Evolutionary conservation across 53 echinoderm and acorn worm species (phyloP).

Genomic region (Stichopus horrens): DNA sequence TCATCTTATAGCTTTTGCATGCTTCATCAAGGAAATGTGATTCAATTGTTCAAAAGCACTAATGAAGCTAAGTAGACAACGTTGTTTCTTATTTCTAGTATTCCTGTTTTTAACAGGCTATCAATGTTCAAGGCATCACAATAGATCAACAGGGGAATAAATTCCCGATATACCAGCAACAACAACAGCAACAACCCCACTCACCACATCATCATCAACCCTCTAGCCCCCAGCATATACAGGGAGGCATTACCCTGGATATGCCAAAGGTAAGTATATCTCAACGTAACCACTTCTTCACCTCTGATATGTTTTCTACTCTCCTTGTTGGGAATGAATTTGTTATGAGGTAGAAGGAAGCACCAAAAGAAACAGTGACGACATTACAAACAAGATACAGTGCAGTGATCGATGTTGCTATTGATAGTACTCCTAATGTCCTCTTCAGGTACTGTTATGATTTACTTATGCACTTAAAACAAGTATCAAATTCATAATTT

Average conservation of each 20-base stretch:
- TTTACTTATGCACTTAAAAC: too few species aligned
- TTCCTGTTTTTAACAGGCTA: conserved; percentile 39
- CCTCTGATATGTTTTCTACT: not conserved
- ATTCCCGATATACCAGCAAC: conserved; percentile 58
- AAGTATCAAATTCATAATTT: too few species aligned
- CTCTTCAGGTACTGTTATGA: too few species aligned
- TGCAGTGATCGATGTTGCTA: too few species aligned
- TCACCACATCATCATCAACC: conserved; percentile 68
- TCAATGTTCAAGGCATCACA: conserved; percentile 44
- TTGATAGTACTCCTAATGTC: too few species aligned
- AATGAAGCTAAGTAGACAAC: too few species aligned
- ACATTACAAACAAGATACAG: too few species aligned
- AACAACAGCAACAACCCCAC: conserved; percentile 60
- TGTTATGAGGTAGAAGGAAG: not conserved
- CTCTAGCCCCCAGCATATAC: conserved; percentile 55
- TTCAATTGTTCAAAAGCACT: too few species aligned
- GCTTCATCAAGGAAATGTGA: too few species aligned
- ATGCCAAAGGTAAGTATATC: conserved; percentile 58
- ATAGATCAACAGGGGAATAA: conserved; percentile 60
- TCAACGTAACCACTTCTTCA: not conserved
- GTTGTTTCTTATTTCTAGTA: not conserved
- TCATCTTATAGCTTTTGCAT: too few species aligned
- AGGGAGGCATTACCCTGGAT: conserved; percentile 71
- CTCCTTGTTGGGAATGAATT: too few species aligned
- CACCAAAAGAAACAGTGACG: not conserved